Evolutionary conservation across 2,797 vertebrate genomes (phyloP), one percentile per base, ranked within the genome.

Genomic region (Bradypus variegatus): DNA sequence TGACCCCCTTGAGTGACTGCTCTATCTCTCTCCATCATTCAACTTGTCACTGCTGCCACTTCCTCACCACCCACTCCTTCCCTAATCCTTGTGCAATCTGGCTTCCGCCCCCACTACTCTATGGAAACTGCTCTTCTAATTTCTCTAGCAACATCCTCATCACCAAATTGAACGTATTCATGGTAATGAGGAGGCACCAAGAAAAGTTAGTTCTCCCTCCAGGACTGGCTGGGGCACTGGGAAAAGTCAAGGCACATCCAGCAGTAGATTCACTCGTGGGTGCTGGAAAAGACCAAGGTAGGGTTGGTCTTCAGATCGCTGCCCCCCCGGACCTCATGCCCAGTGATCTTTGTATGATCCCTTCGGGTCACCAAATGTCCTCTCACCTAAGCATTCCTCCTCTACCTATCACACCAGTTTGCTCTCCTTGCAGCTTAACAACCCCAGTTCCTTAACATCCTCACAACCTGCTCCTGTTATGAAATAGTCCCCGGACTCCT

Each of bases 71-170:
- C 96, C 92, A 96, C 96, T 95, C 95, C 93, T 96, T 95, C 94
- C 96, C 94, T 94, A 90, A 95, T 93, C 93, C 95, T 81, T 87
- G 86, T 93, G 86, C 95, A 95, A 96, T 95, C 96, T 95, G 96
- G 91, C 84, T 96, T 88, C 95, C 94, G 21, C 96, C 96, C 92
- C 95, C 95, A 94, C 86, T 95, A 94, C 94, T 91, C 96, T 95
- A 92, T 96, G 96, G 96, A 96, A 96, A 96, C 96, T 95, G 95
- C 77, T 95, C 95, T 95, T 95, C 95, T 95, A 31, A 95, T 94
- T 94, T 95, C 88, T 94, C 58, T 15, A 92, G 69, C 90, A 87
- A 58, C 92, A 92, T 48, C 60, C 86, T 89, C 91, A 91, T 88
- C 80, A 84, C 88, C 76, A 92, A 77, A 93, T 14, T 50, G 88